These are phyloP conservation scores for Spinus olivaceus DNA, from an alignment of 2,797 vertebrate species.

Conservation along the genomic window DNA sequence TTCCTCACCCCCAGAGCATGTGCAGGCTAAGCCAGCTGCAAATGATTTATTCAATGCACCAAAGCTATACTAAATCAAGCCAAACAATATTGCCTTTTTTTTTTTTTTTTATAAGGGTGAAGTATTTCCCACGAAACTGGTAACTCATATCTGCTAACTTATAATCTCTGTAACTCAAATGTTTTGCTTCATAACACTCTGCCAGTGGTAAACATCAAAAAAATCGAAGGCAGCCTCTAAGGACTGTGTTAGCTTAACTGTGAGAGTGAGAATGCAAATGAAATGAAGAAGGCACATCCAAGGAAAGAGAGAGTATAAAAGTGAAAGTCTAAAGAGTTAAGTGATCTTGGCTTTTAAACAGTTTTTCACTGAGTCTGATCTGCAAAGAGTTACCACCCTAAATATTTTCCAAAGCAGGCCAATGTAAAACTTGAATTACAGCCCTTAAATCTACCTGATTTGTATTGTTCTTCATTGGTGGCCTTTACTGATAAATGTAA, in stretches of 20 bases:
- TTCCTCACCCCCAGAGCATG: slow-evolving; percentile 36
- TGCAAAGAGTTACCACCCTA: not conserved
- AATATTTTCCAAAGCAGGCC: not conserved
- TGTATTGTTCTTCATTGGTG: not conserved
- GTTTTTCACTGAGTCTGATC: not conserved
- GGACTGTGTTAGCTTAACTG: slow-evolving; percentile 6
- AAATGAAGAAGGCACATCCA: not conserved
- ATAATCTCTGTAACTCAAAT: slow-evolving; percentile 34
- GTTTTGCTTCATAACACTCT: slow-evolving; percentile 35
- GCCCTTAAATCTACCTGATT: not conserved
- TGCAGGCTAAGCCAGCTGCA: slow-evolving; percentile 63
- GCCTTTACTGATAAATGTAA: not conserved
- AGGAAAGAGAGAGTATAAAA: not conserved
- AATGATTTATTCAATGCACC: slow-evolving; percentile 63
- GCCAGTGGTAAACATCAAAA: slow-evolving; percentile 6
- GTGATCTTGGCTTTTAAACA: not conserved
- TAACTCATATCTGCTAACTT: slow-evolving; percentile 61
- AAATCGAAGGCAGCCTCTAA: not conserved
- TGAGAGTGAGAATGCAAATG: not conserved
- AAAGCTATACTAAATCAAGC: slow-evolving; percentile 59
- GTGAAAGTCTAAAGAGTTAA: not conserved
- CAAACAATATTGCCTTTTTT: slow-evolving; percentile 43
- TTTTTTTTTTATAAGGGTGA: not conserved
- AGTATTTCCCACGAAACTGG: slow-evolving; percentile 65
- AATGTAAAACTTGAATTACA: not conserved